Conservation (phyloP, 2,797 vertebrate species). For the Distichodus sexfasciatus region DNA sequence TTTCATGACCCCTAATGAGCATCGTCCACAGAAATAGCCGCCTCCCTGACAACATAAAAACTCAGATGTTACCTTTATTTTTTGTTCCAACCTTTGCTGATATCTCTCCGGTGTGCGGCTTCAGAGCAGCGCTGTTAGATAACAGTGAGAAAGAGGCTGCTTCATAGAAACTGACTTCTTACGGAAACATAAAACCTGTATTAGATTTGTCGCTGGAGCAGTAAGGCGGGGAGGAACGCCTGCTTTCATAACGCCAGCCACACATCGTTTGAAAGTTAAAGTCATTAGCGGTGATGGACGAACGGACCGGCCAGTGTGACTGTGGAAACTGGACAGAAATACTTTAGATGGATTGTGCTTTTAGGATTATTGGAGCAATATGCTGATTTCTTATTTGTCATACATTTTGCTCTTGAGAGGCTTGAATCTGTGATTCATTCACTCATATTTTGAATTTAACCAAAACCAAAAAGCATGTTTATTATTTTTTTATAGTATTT, state of each 20-base stretch:
- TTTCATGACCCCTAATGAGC: too few species aligned
- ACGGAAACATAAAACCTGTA: not conserved
- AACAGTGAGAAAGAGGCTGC: not conserved
- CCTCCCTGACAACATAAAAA: too few species aligned
- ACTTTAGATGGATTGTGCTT: not conserved
- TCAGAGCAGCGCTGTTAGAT: not conserved
- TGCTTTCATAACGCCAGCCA: not conserved
- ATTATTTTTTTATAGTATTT: too few species aligned
- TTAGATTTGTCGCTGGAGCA: not conserved
- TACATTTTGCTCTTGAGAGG: too few species aligned
- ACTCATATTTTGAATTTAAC: too few species aligned
- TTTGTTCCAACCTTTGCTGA: not conserved
- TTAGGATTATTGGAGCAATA: too few species aligned
- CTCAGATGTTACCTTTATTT: too few species aligned
- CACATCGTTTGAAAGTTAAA: not conserved
- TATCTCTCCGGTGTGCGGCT: not conserved
- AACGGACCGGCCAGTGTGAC: not conserved
- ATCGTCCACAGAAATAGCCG: too few species aligned
- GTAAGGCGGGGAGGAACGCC: not conserved
- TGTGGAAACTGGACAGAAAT: too few species aligned
- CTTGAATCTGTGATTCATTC: too few species aligned
- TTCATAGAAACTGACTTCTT: not conserved
- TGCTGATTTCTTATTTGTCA: too few species aligned
- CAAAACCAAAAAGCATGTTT: too few species aligned
- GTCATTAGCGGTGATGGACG: not conserved